Percentiles rank a stretch among this genome's conserved stretches.
These are phyloP conservation scores for Hemicrepidius hirtus DNA, from an alignment of 2,888 invertebrate species.

Conservation along the genomic window DNA sequence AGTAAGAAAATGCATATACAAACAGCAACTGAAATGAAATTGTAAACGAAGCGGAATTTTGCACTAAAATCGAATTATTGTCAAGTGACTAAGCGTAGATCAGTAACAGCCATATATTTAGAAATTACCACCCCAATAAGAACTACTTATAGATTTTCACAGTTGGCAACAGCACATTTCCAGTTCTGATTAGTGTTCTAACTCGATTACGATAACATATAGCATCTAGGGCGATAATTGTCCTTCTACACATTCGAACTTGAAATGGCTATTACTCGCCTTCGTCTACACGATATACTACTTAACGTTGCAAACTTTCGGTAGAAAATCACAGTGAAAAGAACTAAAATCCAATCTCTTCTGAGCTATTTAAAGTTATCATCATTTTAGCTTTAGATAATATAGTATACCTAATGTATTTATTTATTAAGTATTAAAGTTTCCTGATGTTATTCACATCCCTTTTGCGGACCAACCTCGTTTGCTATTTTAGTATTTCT, in stretches of 20 bases:
- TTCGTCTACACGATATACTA: conserved; percentile 30
- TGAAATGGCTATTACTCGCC: conserved; percentile 38
- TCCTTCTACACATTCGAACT: conserved; percentile 42
- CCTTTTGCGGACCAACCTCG: too few species aligned
- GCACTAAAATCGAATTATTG: conserved; percentile 42
- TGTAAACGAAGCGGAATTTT: conserved; percentile 33
- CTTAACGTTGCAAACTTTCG: conserved; percentile 27
- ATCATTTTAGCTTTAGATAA: too few species aligned
- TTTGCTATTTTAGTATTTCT: too few species aligned
- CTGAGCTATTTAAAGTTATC: too few species aligned
- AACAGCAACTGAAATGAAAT: conserved; percentile 37
- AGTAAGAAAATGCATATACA: conserved; percentile 30
- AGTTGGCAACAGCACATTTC: conserved; percentile 50
- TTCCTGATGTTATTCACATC: too few species aligned
- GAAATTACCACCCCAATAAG: conserved; percentile 46
- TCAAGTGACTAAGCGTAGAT: conserved; percentile 45
- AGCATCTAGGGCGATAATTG: conserved; percentile 47
- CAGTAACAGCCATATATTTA: conserved; percentile 46
- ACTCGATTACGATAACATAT: conserved; percentile 53
- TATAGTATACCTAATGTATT: too few species aligned
- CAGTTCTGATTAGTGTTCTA: conserved; percentile 49
- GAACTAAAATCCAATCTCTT: too few species aligned
- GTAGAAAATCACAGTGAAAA: background rate
- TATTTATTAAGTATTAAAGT: too few species aligned
- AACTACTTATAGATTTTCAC: conserved; percentile 50